phyloP scores from a whole-genome alignment of 2,888 invertebrate species.

The Leptarthrus brevirostris region DNA sequence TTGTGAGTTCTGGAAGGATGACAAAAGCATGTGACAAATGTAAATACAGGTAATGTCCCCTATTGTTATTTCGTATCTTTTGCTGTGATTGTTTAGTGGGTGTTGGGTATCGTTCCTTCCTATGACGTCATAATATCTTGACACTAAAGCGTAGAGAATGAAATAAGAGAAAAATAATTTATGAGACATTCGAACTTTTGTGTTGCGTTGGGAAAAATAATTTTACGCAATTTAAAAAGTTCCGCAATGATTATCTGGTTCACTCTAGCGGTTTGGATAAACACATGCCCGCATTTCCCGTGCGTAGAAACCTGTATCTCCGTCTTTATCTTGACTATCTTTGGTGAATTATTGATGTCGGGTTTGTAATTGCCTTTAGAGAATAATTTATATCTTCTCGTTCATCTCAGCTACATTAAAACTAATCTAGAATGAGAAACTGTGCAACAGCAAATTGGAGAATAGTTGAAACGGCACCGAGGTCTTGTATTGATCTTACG shows the following conservation, averaged over 20 bases:
- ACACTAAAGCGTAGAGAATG: background rate
- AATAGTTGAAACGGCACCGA: background rate
- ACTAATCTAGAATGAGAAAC: background rate
- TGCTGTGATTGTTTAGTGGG: background rate
- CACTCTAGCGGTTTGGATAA: conserved; percentile 30
- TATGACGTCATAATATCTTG: conserved; percentile 23
- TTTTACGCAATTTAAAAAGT: background rate
- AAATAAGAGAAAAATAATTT: too few relatives aligned
- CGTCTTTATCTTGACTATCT: background rate
- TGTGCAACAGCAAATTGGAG: background rate
- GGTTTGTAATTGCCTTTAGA: conserved; percentile 1
- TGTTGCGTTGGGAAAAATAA: background rate
- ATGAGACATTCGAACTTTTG: too few relatives aligned
- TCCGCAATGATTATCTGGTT: conserved; percentile 9
- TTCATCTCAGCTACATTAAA: background rate
- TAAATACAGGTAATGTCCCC: conserved; percentile 39
- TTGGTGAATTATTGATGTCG: conserved; percentile 22
- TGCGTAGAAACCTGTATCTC: background rate
- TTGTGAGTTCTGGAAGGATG: conserved; percentile 19
- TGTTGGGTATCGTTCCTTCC: background rate
- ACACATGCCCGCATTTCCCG: conserved; percentile 2
- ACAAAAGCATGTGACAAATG: conserved; percentile 42
- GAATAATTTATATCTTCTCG: conserved; percentile 7
- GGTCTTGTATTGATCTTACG: conserved; percentile 23
- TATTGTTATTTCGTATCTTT: background rate